phyloP scores from a whole-genome alignment of 2,113 vertebrate species.

The Myotis brandtii region DNA sequence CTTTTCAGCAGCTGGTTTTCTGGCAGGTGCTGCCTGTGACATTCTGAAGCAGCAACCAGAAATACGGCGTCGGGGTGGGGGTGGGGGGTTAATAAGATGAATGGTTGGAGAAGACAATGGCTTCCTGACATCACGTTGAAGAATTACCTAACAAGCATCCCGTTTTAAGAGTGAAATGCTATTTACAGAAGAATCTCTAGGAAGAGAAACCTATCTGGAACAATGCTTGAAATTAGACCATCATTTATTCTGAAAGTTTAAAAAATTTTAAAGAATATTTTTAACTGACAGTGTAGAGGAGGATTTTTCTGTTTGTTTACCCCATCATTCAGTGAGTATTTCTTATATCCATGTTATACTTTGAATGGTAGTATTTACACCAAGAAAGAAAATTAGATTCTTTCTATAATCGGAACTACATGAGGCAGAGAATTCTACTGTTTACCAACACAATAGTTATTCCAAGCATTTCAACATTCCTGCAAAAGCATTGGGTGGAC shows the following conservation, averaged over 20 bases:
- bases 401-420: not conserved
- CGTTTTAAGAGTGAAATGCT: slow-evolving; percentile 11
- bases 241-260: slow-evolving; percentile 43
- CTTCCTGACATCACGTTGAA: slow-evolving; percentile 46
- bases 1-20: slow-evolving; percentile 56
- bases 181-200: slow-evolving; percentile 40
- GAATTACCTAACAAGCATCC: not conserved
- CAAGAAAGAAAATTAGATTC: not conserved
- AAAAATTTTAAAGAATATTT: not conserved
- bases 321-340: not conserved
- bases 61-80: not conserved
- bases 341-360: not conserved
- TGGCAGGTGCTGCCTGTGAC: slow-evolving; percentile 47
- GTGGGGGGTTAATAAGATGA: slow-evolving; percentile 42
- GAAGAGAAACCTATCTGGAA: slow-evolving; percentile 38
- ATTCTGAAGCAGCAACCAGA: slow-evolving; percentile 46
- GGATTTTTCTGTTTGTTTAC: not conserved
- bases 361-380: not conserved
- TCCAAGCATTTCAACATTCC: not conserved
- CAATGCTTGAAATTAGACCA: slow-evolving; percentile 40
- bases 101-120: slow-evolving; percentile 68
- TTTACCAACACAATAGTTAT: not conserved
- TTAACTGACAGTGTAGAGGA: not conserved
- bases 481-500: not conserved
- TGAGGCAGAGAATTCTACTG: not conserved